Conservation (phyloP, 2,888 invertebrate species). For the Luperina nickerlii region DNA sequence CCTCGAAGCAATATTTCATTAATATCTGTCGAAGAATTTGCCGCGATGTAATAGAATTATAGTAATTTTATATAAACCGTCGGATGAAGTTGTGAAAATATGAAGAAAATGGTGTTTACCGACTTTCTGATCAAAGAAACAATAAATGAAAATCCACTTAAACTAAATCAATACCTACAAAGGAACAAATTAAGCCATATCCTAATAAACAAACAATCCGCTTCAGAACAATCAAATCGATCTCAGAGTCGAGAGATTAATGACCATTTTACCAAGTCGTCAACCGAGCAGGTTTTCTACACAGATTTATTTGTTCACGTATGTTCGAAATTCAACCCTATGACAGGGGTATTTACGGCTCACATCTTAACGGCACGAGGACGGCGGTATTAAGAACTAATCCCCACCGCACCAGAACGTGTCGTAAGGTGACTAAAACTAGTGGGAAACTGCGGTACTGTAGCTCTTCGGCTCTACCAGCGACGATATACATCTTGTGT, state of each 20-base stretch:
- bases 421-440: conserved; percentile 65
- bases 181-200: conserved; percentile 41
- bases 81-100: conserved; percentile 55
- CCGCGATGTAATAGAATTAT: conserved; percentile 79
- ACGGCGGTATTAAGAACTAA: conserved; percentile 64
- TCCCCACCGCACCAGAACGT: conserved; percentile 57
- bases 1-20: conserved; percentile 85
- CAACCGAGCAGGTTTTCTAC: conserved; percentile 62
- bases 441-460: conserved; percentile 55
- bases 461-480: conserved; percentile 34
- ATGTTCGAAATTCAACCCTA: conserved; percentile 52
- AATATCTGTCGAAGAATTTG: conserved; percentile 87
- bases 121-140: background rate
- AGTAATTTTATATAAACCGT: conserved; percentile 72
- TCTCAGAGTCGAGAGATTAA: conserved; percentile 62
- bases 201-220: conserved; percentile 48
- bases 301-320: conserved; percentile 58
- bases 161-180: background rate
- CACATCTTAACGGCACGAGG: conserved; percentile 33
- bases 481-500: conserved; percentile 48
- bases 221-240: conserved; percentile 59
- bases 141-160: background rate
- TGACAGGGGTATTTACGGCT: conserved; percentile 44
- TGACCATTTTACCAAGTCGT: conserved; percentile 65
- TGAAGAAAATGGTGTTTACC: background rate